Conservation (phyloP, 2,797 vertebrate genomes). For the Coracias cyanogaster region DNA sequence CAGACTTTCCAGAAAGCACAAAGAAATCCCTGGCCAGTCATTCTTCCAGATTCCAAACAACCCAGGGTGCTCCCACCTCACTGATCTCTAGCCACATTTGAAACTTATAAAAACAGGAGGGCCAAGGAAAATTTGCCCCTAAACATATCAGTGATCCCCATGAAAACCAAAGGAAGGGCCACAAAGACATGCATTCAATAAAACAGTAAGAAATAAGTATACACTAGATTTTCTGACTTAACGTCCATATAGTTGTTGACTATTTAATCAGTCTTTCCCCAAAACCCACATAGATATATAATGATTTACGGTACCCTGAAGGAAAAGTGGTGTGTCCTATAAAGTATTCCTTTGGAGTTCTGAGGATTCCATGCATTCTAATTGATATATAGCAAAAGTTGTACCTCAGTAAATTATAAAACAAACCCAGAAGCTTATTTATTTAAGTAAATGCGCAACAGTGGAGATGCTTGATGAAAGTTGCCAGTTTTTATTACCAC, state of each 20-base stretch:
- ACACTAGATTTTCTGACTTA: background rate
- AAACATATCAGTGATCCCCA: background rate
- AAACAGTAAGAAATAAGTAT: background rate
- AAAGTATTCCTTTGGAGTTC: background rate
- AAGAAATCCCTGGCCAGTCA: background rate
- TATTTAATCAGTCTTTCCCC: background rate
- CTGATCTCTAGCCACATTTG: background rate
- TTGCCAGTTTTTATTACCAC: background rate
- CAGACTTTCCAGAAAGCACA: background rate
- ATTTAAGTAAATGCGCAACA: background rate
- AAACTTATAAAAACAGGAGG: background rate
- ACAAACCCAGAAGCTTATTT: background rate
- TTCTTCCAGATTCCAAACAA: background rate
- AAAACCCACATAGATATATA: background rate
- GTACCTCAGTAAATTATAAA: background rate
- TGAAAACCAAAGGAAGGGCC: background rate
- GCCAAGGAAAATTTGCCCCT: background rate
- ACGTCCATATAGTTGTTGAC: background rate
- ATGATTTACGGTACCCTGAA: background rate
- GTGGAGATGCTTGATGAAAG: background rate
- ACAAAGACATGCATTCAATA: background rate
- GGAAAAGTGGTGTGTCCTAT: background rate
- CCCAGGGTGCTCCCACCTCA: accelerated
- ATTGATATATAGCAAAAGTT: background rate
- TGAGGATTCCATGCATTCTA: background rate